Percentiles rank a stretch among this genome's conserved stretches.
These are phyloP conservation scores for Romanogobio albipinnatus DNA, from an alignment of 2,113 vertebrate species.

Conservation along the genomic window DNA sequence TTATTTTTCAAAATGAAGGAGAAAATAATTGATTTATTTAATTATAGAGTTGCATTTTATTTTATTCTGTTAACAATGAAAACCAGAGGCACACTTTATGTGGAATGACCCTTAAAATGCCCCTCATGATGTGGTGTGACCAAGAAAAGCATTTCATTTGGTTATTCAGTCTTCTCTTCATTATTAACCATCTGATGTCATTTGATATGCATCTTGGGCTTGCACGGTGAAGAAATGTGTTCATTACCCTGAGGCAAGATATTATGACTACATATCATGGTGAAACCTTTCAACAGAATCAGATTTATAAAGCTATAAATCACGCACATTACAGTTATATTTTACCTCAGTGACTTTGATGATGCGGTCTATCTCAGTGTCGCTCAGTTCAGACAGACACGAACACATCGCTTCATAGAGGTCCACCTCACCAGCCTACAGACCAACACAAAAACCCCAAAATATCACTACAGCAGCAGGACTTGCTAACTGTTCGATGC, in stretches of 20 bases:
- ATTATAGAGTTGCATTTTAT: too few relatives aligned
- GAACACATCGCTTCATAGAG: constrained; percentile 81
- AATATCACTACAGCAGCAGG: background rate
- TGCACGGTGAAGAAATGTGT: background rate
- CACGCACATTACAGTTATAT: background rate
- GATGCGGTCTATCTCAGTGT: constrained; percentile 80
- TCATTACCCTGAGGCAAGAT: background rate
- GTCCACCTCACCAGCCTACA: constrained; percentile 80
- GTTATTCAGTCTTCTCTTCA: background rate
- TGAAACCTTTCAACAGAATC: background rate
- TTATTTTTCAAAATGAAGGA: too few relatives aligned
- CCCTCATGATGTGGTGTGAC: background rate
- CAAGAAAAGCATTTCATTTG: background rate
- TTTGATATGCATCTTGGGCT: background rate
- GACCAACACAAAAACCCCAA: constrained; percentile 43
- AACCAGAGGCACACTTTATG: background rate
- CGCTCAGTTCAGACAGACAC: constrained; percentile 90
- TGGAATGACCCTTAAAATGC: background rate
- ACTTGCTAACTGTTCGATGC: background rate
- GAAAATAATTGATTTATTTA: too few relatives aligned
- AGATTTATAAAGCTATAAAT: background rate
- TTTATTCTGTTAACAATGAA: background rate
- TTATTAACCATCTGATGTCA: background rate
- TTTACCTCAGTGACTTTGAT: constrained; percentile 81
- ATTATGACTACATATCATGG: background rate